Evolutionary conservation across 2,113 vertebrate species (phyloP).

Genomic region (Bungarus multicinctus): DNA sequence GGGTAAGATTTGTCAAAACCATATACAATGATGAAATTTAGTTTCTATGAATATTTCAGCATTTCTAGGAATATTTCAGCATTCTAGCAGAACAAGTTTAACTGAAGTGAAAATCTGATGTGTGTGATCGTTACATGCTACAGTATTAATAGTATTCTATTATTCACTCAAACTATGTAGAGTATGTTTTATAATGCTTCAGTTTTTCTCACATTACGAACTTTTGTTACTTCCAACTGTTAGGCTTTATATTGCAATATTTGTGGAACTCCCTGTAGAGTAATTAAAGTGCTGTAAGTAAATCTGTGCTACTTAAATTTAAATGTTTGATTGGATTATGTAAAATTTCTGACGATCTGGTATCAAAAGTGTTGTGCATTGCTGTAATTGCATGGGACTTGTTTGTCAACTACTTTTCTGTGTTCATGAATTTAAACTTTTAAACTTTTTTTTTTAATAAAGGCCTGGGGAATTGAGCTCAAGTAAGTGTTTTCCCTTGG

Average conservation of each 20-base stretch:
- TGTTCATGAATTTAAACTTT: background rate
- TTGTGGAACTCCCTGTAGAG: slow-evolving; percentile 58
- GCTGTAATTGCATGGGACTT: background rate
- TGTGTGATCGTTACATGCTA: background rate
- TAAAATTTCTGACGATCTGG: slow-evolving; percentile 69
- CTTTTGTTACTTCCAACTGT: background rate
- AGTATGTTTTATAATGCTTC: background rate
- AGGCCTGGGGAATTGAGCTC: background rate
- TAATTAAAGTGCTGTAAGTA: slow-evolving; percentile 44
- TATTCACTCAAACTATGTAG: background rate
- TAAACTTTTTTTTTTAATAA: background rate
- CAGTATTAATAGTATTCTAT: background rate
- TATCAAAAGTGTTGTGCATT: background rate
- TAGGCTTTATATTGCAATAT: slow-evolving; percentile 6
- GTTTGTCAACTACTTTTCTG: background rate
- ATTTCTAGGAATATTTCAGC: background rate
- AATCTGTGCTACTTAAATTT: slow-evolving; percentile 58
- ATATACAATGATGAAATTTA: background rate
- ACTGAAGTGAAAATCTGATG: background rate
- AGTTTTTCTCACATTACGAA: background rate
- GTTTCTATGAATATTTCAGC: background rate
- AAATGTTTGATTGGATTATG: slow-evolving; percentile 62
- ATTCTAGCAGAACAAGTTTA: background rate
- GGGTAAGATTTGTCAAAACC: background rate
- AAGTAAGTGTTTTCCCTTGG: background rate